Conservation (phyloP, 1,140 invertebrate genomes). For the Drosophila sproati region DNA sequence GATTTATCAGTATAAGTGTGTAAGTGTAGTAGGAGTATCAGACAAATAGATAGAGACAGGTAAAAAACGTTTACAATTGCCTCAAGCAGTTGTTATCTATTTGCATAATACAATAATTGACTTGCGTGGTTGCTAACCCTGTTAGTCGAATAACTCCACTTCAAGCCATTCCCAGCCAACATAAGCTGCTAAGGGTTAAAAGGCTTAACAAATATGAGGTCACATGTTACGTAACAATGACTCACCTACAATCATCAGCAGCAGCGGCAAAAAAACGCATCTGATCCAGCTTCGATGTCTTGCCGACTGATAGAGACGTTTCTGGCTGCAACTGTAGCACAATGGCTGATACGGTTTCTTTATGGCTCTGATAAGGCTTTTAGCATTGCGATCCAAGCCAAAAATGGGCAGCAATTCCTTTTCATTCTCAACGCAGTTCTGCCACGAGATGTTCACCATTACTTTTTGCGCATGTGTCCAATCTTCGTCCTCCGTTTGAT, state of each 20-base stretch:
- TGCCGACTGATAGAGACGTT: not conserved
- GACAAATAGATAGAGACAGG: not conserved
- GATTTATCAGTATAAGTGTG: constrained; percentile 47
- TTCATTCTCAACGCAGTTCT: constrained; percentile 1
- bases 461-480: not conserved
- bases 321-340: constrained; percentile 15
- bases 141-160: not conserved
- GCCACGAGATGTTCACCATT: constrained; percentile 2
- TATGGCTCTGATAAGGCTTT: not conserved
- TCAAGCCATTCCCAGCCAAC: not conserved
- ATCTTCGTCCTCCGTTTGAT: not conserved
- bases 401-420: not conserved
- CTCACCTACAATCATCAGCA: constrained; percentile 3
- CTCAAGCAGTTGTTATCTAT: constrained; percentile 51
- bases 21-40: not conserved
- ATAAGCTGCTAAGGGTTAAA: not conserved
- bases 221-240: not conserved
- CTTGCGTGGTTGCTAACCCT: constrained; percentile 11
- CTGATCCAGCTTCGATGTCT: not conserved
- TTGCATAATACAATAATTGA: constrained; percentile 69
- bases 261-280: not conserved
- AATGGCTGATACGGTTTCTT: not conserved
- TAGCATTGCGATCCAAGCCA: not conserved
- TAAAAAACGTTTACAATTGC: constrained; percentile 3
- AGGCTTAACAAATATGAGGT: not conserved